Conservation (phyloP, 2,888 invertebrate genomes). For the Melinopterus prodromus region DNA sequence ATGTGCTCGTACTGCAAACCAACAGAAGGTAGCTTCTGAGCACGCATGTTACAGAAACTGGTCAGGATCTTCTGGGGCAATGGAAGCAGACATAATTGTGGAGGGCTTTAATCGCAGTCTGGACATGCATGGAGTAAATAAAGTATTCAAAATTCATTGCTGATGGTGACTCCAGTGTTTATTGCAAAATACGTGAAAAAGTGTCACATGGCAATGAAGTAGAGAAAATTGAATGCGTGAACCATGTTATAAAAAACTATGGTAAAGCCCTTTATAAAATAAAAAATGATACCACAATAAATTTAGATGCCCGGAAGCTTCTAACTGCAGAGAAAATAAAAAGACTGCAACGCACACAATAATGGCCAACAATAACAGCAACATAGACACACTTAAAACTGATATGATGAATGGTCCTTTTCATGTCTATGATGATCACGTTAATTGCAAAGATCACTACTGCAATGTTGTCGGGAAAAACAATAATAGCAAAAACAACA, state of each 20-base stretch:
- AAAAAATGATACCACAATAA: slow-evolving; percentile 15
- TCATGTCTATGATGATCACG: slow-evolving; percentile 49
- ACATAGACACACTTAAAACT: neutral
- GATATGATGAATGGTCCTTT: slow-evolving; percentile 24
- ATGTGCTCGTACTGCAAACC: slow-evolving; percentile 28
- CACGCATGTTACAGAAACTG: slow-evolving; percentile 37
- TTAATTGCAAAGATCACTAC: slow-evolving; percentile 39
- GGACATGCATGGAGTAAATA: too few relatives aligned
- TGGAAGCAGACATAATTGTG: too few relatives aligned
- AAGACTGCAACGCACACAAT: too few relatives aligned
- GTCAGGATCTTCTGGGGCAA: slow-evolving; percentile 28
- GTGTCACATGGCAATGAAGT: too few relatives aligned
- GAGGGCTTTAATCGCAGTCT: too few relatives aligned
- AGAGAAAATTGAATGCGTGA: too few relatives aligned
- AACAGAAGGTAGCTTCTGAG: neutral
- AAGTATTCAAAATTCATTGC: too few relatives aligned
- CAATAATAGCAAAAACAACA: slow-evolving; percentile 12
- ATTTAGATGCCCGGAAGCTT: too few relatives aligned
- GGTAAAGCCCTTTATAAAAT: slow-evolving; percentile 33
- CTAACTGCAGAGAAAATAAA: too few relatives aligned
- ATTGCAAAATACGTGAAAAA: too few relatives aligned
- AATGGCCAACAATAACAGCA: neutral
- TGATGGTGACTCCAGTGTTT: too few relatives aligned
- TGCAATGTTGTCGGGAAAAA: slow-evolving; percentile 18
- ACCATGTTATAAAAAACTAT: slow-evolving; percentile 41